Evolutionary conservation across 2,888 invertebrate genomes (phyloP), one percentile per base, ranked within the genome.

Genomic region (Colostygia pectinataria): DNA sequence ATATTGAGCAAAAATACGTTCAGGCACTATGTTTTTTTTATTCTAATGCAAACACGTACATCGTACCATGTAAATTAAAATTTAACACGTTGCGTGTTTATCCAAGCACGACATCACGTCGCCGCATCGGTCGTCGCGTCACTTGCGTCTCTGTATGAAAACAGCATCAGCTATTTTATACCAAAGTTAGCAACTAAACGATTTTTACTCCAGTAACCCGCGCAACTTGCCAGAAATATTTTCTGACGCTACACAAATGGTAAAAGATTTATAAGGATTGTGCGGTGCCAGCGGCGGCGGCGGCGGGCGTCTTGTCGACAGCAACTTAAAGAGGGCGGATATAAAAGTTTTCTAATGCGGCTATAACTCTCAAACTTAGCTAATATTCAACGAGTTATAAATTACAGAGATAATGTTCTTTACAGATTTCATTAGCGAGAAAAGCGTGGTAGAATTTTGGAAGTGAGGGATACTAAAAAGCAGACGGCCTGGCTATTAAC

Each of bases 361-460:
- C 45, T 71, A 71, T 73, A 74, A 79, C 70, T 77, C 74, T 65
- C 65, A 74, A 77, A 79, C 68, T 79, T 73, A 69, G 71, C 76
- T 77, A 74, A 78, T 77, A 76, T 78, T 77, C 71, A 68, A 72
- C 71, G 68, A 62, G 68, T 72, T 67, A 78, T 78, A 80, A 78
- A 78, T 78, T 77, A 65, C 59, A 38, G 48, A 68, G 72, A 76
- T 75, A 77, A 73, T 71, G 69, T 67, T 66, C 66, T 67, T 71
- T 68, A 60, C 61, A 68, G 68, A 74, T 74, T 74, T 74, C 66
- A 69, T 71, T 72, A 67, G 40, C 57, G 59, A 50, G 65, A 65
- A 65, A 66, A 63, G 40, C 47, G 49, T 47, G 55, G 48, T 49
- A 58, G 53, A 63, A 63, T 47, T 47, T 15, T 42, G 39, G 32